These are phyloP conservation scores for Synergus itoensis DNA, from an alignment of 2,888 invertebrate genomes.

Conservation along the genomic window DNA sequence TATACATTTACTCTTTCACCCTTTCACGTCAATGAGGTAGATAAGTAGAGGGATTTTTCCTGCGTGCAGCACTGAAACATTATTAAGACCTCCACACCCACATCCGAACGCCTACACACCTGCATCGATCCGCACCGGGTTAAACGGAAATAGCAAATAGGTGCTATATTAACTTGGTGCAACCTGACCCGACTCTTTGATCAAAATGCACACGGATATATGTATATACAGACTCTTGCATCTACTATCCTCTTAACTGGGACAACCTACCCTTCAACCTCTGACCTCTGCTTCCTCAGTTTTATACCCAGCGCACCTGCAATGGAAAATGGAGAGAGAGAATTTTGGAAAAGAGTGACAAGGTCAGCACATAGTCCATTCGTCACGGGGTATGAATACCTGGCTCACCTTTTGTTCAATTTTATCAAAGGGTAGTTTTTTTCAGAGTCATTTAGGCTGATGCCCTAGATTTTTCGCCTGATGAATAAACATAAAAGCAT, in stretches of 20 bases:
- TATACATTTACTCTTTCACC: too few species aligned
- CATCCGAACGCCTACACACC: neutral
- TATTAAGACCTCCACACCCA: neutral
- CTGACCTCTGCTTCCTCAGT: neutral
- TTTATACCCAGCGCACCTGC: neutral
- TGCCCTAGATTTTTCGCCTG: too few species aligned
- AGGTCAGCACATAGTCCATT: too few species aligned
- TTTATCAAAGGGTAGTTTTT: neutral
- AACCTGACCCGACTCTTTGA: slow-evolving; percentile 14
- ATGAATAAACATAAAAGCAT: too few species aligned
- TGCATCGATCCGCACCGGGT: slow-evolving; percentile 25
- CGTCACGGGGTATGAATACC: neutral
- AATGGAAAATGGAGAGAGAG: too few species aligned
- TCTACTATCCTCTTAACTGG: neutral
- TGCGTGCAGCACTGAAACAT: neutral
- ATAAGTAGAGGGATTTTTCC: neutral
- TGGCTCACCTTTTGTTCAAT: neutral
- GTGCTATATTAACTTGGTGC: neutral
- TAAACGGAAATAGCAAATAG: neutral
- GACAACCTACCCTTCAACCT: neutral
- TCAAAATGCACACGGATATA: slow-evolving; percentile 2
- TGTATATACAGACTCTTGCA: neutral
- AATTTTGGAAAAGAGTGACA: too few species aligned
- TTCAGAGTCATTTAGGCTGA: neutral
- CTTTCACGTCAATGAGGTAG: neutral